These are phyloP conservation scores for Chaenocephalus aceratus DNA, from an alignment of 2,113 vertebrate species.

Conservation along the genomic window DNA sequence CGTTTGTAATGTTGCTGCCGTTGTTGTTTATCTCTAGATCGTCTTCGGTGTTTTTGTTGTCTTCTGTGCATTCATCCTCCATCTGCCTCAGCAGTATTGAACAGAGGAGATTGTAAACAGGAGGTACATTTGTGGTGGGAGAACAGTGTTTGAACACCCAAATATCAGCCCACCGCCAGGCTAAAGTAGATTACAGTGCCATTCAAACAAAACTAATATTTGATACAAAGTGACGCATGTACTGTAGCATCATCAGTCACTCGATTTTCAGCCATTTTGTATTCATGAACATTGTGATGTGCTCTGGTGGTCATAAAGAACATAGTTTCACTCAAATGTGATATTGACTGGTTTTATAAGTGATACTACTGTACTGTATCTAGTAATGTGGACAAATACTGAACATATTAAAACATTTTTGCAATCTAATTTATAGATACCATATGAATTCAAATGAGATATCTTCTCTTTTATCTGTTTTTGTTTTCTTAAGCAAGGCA, in stretches of 20 bases:
- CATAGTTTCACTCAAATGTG: not conserved
- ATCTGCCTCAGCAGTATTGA: conserved; percentile 69
- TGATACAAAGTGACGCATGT: conserved; percentile 55
- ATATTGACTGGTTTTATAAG: conserved; percentile 4
- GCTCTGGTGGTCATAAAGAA: conserved; percentile 23
- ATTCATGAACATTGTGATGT: conserved; percentile 27
- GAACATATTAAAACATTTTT: too few relatives aligned
- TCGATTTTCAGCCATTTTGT: conserved; percentile 48
- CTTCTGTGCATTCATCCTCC: conserved; percentile 76
- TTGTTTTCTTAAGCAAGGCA: not conserved
- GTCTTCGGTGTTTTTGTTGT: conserved; percentile 65
- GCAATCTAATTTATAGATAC: too few relatives aligned
- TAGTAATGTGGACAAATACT: too few relatives aligned
- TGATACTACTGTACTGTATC: not conserved
- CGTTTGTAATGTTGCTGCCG: conserved; percentile 61
- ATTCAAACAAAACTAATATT: conserved; percentile 67
- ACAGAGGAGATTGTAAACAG: conserved; percentile 64
- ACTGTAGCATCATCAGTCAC: conserved; percentile 38
- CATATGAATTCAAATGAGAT: not conserved
- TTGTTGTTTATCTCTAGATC: conserved; percentile 71
- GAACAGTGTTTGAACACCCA: conserved; percentile 68
- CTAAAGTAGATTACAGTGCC: conserved; percentile 61
- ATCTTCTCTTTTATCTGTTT: not conserved
- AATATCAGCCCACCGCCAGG: conserved; percentile 66
- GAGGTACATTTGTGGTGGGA: conserved; percentile 67